Evolutionary conservation across 2,888 invertebrate genomes (phyloP).

Genomic region (Parnassius smintheus): DNA sequence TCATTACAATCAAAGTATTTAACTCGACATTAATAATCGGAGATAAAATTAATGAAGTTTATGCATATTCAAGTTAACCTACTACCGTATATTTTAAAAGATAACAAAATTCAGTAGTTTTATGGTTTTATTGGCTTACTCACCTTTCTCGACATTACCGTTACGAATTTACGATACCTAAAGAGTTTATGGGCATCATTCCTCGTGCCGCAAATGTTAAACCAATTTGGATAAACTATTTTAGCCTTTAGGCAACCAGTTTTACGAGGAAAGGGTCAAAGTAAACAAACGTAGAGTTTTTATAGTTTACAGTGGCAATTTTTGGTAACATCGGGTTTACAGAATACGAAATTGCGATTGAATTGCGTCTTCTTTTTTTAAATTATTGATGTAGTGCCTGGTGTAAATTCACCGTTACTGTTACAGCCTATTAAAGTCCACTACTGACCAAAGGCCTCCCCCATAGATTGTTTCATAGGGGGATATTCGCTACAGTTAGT

Average conservation of each 20-base stretch:
- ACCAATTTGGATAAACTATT: constrained; percentile 25
- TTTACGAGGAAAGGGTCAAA: constrained; percentile 20
- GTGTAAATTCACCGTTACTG: too few species aligned
- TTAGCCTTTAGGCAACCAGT: constrained; percentile 20
- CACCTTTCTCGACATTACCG: constrained; percentile 1
- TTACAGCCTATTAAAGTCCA: too few species aligned
- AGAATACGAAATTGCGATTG: not conserved
- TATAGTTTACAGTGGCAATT: constrained; percentile 7
- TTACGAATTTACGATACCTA: constrained; percentile 22
- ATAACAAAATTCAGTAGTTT: constrained; percentile 12
- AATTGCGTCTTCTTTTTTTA: not conserved
- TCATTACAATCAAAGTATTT: too few species aligned
- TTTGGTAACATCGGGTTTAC: not conserved
- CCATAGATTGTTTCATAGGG: too few species aligned
- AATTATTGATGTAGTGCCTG: not conserved
- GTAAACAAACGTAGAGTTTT: constrained; percentile 13
- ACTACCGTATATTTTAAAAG: constrained; percentile 4
- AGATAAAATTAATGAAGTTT: too few species aligned
- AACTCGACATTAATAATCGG: too few species aligned
- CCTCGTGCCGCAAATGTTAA: constrained; percentile 20
- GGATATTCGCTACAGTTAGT: too few species aligned
- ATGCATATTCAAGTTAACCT: too few species aligned
- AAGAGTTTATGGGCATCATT: constrained; percentile 20
- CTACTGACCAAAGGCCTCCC: too few species aligned
- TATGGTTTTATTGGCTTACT: constrained; percentile 17